Conservation (phyloP, 2,113 vertebrate genomes). For the Bubalus kerabau region DNA sequence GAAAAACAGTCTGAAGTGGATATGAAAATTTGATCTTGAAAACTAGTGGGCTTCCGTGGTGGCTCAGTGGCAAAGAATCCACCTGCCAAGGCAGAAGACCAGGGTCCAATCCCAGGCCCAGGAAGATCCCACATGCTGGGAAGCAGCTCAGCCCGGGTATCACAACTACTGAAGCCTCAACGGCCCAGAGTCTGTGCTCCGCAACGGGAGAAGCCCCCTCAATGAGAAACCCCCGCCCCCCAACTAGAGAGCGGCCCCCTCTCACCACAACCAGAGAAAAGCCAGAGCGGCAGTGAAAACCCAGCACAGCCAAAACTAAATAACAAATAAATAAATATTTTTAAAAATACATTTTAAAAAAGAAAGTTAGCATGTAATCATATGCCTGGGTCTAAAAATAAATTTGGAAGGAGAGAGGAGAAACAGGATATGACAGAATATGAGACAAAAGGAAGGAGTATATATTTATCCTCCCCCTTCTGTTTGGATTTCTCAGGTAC, state of each 20-base stretch:
- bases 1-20: background rate
- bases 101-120: background rate
- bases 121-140: background rate
- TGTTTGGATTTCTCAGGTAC: slow-evolving; percentile 19
- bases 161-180: background rate
- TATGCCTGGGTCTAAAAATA: slow-evolving; percentile 11
- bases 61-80: background rate
- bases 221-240: background rate
- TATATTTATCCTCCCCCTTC: background rate
- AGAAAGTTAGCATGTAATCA: background rate
- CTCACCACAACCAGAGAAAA: background rate
- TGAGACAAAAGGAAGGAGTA: background rate
- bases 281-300: background rate
- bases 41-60: background rate
- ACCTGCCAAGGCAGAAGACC: background rate
- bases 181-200: background rate
- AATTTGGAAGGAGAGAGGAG: background rate
- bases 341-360: accelerated
- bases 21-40: slow-evolving; percentile 8
- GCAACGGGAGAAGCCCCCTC: background rate
- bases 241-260: background rate
- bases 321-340: background rate
- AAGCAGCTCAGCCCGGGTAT: background rate
- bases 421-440: background rate
- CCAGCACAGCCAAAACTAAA: background rate